phyloP scores from a whole-genome alignment of 2,797 vertebrate species.

The Clarias fuscus region DNA sequence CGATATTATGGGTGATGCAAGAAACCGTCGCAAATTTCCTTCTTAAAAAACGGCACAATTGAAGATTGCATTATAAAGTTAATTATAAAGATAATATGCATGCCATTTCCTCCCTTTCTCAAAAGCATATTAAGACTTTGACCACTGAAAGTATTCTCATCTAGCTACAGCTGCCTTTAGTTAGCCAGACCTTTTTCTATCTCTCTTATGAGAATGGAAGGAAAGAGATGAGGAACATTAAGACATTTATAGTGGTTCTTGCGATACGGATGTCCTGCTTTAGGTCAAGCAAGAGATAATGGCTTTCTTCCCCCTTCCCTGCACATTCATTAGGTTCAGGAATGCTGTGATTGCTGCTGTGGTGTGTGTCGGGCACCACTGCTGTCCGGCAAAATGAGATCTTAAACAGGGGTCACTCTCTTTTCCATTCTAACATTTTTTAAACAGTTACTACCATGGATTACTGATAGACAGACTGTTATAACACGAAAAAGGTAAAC shows the following conservation, averaged over 20 bases:
- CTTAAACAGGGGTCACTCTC: constrained; percentile 47
- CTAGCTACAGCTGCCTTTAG: constrained; percentile 25
- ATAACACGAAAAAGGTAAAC: neutral
- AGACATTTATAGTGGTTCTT: constrained; percentile 44
- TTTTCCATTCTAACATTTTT: constrained; percentile 6
- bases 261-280: constrained; percentile 45
- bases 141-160: constrained; percentile 24
- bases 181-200: constrained; percentile 30
- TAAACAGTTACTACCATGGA: neutral
- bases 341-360: constrained; percentile 46
- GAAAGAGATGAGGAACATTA: constrained; percentile 48
- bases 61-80: neutral
- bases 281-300: constrained; percentile 53
- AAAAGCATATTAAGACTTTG: neutral
- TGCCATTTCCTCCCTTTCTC: neutral
- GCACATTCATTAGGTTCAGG: constrained; percentile 56
- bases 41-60: neutral
- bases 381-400: constrained; percentile 49
- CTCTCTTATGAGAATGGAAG: constrained; percentile 32
- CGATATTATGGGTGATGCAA: neutral
- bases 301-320: constrained; percentile 29
- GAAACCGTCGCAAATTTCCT: neutral
- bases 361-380: constrained; percentile 19
- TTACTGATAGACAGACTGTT: neutral
- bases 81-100: neutral